Evolutionary conservation across 2,888 invertebrate species (phyloP).

Genomic region (Dryococelus australis): DNA sequence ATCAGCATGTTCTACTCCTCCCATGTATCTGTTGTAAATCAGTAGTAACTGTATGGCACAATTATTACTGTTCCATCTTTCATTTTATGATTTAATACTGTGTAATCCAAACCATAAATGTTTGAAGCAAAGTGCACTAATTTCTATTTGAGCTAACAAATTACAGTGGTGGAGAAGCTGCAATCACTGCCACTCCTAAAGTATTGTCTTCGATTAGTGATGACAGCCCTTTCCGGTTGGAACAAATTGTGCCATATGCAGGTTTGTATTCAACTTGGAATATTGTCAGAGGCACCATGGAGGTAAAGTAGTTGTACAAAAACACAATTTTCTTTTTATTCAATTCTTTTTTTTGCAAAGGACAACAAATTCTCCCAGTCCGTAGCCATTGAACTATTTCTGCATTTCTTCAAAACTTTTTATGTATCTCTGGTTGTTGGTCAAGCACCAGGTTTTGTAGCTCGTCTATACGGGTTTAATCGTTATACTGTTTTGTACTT

Average conservation of each 20-base stretch:
- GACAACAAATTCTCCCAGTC: conserved; percentile 21
- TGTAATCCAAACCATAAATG: conserved; percentile 45
- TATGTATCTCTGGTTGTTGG: conserved; percentile 45
- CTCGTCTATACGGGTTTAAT: conserved; percentile 49
- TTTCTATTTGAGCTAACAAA: conserved; percentile 44
- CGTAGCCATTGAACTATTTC: background rate
- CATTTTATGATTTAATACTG: conserved; percentile 17
- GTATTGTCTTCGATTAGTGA: conserved; percentile 30
- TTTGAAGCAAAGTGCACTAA: conserved; percentile 45
- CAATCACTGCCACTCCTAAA: conserved; percentile 32
- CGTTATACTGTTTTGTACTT: conserved; percentile 46
- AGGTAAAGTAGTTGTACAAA: conserved; percentile 41
- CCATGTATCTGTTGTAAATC: conserved; percentile 34
- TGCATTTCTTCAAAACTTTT: conserved; percentile 43
- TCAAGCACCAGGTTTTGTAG: conserved; percentile 43
- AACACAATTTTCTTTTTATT: conserved; percentile 43
- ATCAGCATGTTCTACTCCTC: conserved; percentile 35
- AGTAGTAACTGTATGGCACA: background rate
- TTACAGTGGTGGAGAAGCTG: conserved; percentile 35
- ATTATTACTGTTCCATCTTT: conserved; percentile 19
- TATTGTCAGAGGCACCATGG: conserved; percentile 43
- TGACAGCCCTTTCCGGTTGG: conserved; percentile 38
- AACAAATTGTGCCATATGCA: conserved; percentile 46
- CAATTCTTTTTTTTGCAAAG: conserved; percentile 44
- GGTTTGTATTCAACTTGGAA: conserved; percentile 43